phyloP scores from a whole-genome alignment of 2,888 invertebrate species.

The Masnerella sp. region DNA sequence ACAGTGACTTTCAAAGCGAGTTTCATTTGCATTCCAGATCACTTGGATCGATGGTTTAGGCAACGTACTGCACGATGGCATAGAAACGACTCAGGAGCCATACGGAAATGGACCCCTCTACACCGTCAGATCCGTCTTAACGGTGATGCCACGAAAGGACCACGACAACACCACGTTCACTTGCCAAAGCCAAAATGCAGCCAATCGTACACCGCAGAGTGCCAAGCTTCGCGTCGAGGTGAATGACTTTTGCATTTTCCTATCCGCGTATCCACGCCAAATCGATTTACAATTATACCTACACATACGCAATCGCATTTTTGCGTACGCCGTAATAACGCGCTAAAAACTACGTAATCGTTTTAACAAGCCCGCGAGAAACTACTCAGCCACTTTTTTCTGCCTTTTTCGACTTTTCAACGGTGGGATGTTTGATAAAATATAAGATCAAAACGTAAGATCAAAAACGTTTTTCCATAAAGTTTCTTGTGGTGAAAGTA shows the following conservation, averaged over 20 bases:
- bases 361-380: too few species aligned
- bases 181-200: slow-evolving; percentile 95
- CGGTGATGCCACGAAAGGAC: slow-evolving; percentile 89
- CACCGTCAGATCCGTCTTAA: slow-evolving; percentile 90
- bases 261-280: slow-evolving; percentile 30
- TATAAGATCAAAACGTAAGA: too few species aligned
- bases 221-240: slow-evolving; percentile 90
- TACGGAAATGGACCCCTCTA: slow-evolving; percentile 89
- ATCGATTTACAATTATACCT: slow-evolving; percentile 42
- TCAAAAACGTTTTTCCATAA: too few species aligned
- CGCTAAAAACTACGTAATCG: too few species aligned
- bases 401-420: neutral
- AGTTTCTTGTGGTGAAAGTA: too few species aligned
- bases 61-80: slow-evolving; percentile 88
- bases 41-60: slow-evolving; percentile 95
- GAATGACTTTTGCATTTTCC: slow-evolving; percentile 69
- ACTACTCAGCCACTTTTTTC: too few species aligned
- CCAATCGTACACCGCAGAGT: slow-evolving; percentile 90
- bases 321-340: neutral
- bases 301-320: slow-evolving; percentile 37
- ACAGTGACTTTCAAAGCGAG: slow-evolving; percentile 51
- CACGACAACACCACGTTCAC: slow-evolving; percentile 95
- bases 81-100: slow-evolving; percentile 87
- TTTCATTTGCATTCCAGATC: slow-evolving; percentile 80
- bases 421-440: too few species aligned